Percentiles rank a stretch among this genome's conserved stretches.
Conservation (phyloP, 2,113 vertebrate genomes). For the Cryptomyrus ogoouensis region DNA sequence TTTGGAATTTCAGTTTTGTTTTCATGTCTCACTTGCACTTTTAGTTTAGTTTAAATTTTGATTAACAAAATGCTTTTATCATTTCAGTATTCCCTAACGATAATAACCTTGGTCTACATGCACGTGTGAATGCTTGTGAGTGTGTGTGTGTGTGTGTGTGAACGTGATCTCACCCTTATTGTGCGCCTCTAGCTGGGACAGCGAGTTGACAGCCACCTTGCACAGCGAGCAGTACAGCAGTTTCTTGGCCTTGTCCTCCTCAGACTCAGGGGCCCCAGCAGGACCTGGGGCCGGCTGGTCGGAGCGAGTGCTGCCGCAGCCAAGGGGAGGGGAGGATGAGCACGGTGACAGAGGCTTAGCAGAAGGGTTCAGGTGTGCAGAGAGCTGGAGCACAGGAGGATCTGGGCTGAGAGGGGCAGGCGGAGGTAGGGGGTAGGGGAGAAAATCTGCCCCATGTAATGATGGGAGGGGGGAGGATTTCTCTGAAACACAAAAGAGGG, state of each 20-base stretch:
- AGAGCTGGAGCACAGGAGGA: constrained; percentile 42
- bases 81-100: neutral
- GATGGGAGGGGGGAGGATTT: constrained; percentile 37
- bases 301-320: constrained; percentile 40
- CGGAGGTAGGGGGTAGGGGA: constrained; percentile 31
- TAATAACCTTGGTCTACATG: neutral
- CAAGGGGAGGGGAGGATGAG: constrained; percentile 48
- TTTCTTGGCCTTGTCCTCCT: constrained; percentile 83
- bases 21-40: neutral
- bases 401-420: constrained; percentile 51
- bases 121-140: neutral
- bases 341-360: constrained; percentile 42
- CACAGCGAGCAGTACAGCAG: constrained; percentile 84
- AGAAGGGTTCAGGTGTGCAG: constrained; percentile 43
- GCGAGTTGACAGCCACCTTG: constrained; percentile 87
- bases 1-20: neutral
- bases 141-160: neutral
- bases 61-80: neutral
- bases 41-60: neutral
- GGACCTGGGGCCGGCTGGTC: constrained; percentile 44
- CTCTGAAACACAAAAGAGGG: constrained; percentile 40
- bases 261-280: constrained; percentile 57
- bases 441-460: constrained; percentile 39
- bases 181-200: constrained; percentile 87
- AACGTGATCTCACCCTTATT: constrained; percentile 71